Base-by-base conservation (phyloP, 2,888 invertebrate species). In the Calliphora vomitoria region DNA sequence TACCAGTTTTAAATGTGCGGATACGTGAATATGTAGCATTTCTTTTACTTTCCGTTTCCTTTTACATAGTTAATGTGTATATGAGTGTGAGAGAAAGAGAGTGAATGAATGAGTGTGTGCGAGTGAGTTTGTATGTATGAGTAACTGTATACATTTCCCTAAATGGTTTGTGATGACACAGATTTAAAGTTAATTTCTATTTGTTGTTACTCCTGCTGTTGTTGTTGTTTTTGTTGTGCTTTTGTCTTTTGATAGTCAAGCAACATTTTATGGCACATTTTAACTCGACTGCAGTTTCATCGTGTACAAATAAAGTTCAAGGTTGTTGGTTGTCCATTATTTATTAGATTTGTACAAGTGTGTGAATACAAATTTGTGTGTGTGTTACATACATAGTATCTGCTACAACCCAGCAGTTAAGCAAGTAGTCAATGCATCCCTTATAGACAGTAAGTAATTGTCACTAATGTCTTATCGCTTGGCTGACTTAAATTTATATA, bases 121-220 rank as follows among this genome's bases (percentile, higher is more conserved):
- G 38, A 38, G 20, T 44, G 47, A 11, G 15, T 35, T 3, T 64
- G 11, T 20, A 8, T 58, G 13, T 53, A 5, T 31, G 31, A 41
- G 76, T 72, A 38, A 15, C 13, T 74, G 50, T 68, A 15, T 55
- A 55, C 44, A 55, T 78, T 55, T 74, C 64, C 71, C 71, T 62
- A 78, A 83, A 83, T 71, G 76, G 31, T 80, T 85, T 69, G 69
- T 62, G 75, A 75, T 69, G 80, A 80, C 80, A 85, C 80, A 85
- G 80, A 80, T 81, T 85, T 85, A 47, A 76, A 66, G 75, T 81
- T 76, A 64, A 75, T 68, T 68, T 62, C 44, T 44, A 20, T 66
- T 47, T 20, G 20, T 13, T 83, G 68, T 66, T 58, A 18, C 8
- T 15, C 1, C 35, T 71, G 58, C 13, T 71, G 44, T 72, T 35